Base-by-base conservation (phyloP, 2,797 vertebrate genomes). In the Sciaenops ocellatus region DNA sequence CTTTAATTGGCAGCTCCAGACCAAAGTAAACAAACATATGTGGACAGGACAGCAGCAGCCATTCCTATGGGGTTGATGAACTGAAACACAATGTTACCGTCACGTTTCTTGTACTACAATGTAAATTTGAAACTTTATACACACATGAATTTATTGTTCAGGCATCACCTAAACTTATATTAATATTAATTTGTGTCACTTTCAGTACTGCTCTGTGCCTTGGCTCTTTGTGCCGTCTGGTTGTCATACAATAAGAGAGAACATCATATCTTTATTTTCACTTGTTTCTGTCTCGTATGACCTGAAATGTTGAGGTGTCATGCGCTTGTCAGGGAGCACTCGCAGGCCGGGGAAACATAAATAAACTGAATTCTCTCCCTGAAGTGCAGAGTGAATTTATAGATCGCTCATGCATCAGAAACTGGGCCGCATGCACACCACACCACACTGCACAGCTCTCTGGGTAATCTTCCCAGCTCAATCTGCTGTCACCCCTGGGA, bases 371-470 rank as follows among this genome's bases (percentile, higher is more conserved):
- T 38, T 20, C 8, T 55, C 64, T 54, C 78, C 62, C 79, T 38
- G 26, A 72, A 80, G 82, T 10, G 0, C 63, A 69, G 66, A 72
- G 79, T 84, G 85, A 87, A 89, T 87, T 81, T 90, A 84, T 80
- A 87, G 84, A 78, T 86, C 83, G 64, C 77, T 81, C 71, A 52
- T 68, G 77, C 87, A 78, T 89, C 79, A 82, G 80, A 88, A 91
- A 88, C 80, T 85, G 84, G 87, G 87, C 73, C 69, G 55, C 10
- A 60, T 75, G 76, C 71, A 60, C 78, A 68, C 59, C 73, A 75
- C 77, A 72, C n/a, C 41, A 24, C 55, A 10, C 69, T 17, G 75
- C 80, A 66, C 44, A 15, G 59, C 72, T 86, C 69, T 75, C 74
- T 85, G 73, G 71, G 69, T 47, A 80, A 85, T 87, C 61, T 74